phyloP scores from a whole-genome alignment of 2,888 invertebrate species.

The Vesta saturnalis region DNA sequence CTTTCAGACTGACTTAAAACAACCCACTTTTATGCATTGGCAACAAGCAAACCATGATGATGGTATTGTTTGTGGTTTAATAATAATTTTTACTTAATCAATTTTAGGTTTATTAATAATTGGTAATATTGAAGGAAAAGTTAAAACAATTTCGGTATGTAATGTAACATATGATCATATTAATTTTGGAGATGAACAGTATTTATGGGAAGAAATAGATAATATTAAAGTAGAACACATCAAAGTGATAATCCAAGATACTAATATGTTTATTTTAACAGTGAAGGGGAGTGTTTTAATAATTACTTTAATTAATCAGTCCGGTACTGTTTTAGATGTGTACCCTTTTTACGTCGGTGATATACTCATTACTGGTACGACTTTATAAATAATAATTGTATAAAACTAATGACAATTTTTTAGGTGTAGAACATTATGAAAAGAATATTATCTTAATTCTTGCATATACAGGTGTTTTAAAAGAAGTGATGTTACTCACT shows the following conservation, averaged over 20 bases:
- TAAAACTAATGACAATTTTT: slow-evolving; percentile 31
- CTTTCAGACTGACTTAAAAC: slow-evolving; percentile 46
- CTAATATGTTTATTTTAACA: slow-evolving; percentile 48
- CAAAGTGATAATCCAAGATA: slow-evolving; percentile 45
- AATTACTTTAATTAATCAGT: slow-evolving; percentile 49
- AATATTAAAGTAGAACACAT: slow-evolving; percentile 51
- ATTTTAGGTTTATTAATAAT: slow-evolving; percentile 46
- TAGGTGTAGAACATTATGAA: slow-evolving; percentile 51
- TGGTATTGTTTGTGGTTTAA: slow-evolving; percentile 20
- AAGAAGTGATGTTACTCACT: slow-evolving; percentile 50
- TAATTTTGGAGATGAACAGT: slow-evolving; percentile 38
- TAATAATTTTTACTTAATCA: slow-evolving; percentile 7
- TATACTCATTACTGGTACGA: slow-evolving; percentile 54
- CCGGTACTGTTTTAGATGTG: slow-evolving; percentile 50
- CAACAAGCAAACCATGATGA: slow-evolving; percentile 46
- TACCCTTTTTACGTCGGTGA: slow-evolving; percentile 49
- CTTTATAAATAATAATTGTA: neutral
- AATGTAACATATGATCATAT: slow-evolving; percentile 44
- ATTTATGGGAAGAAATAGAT: slow-evolving; percentile 49
- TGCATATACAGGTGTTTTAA: slow-evolving; percentile 51
- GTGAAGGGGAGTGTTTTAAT: slow-evolving; percentile 52
- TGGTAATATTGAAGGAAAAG: slow-evolving; percentile 52
- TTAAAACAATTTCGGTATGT: slow-evolving; percentile 49
- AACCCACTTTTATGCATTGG: slow-evolving; percentile 53
- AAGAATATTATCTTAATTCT: slow-evolving; percentile 50